These are phyloP conservation scores for Thunnus albacares DNA, from an alignment of 2,797 vertebrate genomes.

Conservation along the genomic window DNA sequence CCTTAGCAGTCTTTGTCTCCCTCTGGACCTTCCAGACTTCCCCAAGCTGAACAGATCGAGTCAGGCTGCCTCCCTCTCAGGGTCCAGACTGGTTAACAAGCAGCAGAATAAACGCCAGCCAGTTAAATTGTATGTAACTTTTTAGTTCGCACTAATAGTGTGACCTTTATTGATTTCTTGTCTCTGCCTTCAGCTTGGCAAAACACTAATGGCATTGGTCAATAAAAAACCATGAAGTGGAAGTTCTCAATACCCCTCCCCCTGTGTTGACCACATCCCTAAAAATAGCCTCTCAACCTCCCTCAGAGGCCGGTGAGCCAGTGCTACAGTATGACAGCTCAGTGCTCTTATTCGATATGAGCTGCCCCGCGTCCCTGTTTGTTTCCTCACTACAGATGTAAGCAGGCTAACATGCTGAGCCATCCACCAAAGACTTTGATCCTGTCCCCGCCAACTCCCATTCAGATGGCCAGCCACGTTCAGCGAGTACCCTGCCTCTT, in stretches of 20 bases:
- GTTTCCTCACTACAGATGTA: slow-evolving; percentile 59
- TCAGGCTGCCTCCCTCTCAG: slow-evolving; percentile 64
- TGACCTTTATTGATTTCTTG: slow-evolving; percentile 87
- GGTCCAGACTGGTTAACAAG: slow-evolving; percentile 83
- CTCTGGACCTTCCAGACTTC: slow-evolving; percentile 65
- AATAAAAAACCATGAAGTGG: slow-evolving; percentile 85
- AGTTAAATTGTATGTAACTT: slow-evolving; percentile 86
- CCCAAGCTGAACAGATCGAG: slow-evolving; percentile 75
- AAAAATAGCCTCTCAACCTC: slow-evolving; percentile 80
- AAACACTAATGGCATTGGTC: slow-evolving; percentile 88
- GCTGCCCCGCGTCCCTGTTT: slow-evolving; percentile 49
- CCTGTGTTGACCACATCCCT: slow-evolving; percentile 73
- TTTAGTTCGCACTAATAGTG: slow-evolving; percentile 83
- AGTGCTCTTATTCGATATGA: slow-evolving; percentile 67
- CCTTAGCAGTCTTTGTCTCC: slow-evolving; percentile 61
- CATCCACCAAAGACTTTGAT: slow-evolving; percentile 58
- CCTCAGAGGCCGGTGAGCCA: slow-evolving; percentile 54
- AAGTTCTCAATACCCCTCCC: slow-evolving; percentile 79
- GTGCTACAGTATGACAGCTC: slow-evolving; percentile 56
- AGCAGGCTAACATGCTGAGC: slow-evolving; percentile 73
- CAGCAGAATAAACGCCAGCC: slow-evolving; percentile 76
- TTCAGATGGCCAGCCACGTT: slow-evolving; percentile 68
- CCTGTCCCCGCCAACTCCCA: slow-evolving; percentile 59
- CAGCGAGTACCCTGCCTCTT: slow-evolving; percentile 65
- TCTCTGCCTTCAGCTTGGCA: slow-evolving; percentile 80